Percentiles rank a stretch among this genome's conserved stretches.
phyloP scores from a whole-genome alignment of 2,113 vertebrate genomes.

The Panthera tigris region DNA sequence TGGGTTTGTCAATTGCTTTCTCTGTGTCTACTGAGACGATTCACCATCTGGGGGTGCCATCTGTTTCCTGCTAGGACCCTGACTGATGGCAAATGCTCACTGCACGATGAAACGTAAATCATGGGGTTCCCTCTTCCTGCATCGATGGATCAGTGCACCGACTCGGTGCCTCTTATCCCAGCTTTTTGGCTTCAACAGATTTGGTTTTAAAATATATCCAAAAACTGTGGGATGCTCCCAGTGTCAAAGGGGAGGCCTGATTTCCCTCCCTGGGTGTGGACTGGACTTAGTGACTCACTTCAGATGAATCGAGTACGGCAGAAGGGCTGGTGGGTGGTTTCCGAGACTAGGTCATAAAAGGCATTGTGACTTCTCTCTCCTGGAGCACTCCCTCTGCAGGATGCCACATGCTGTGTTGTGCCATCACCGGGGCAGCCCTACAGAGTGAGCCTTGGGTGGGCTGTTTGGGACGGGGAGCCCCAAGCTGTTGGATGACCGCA shows the following conservation, averaged over 20 bases:
- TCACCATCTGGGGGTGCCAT: neutral
- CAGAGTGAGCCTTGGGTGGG: neutral
- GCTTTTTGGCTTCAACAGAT: neutral
- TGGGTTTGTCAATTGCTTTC: neutral
- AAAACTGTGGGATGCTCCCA: neutral
- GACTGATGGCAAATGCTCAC: neutral
- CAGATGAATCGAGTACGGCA: neutral
- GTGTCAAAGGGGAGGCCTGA: neutral
- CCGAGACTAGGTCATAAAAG: neutral
- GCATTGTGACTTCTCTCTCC: neutral
- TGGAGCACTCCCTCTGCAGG: too few species aligned
- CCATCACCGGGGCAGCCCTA: too few species aligned
- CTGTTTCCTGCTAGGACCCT: neutral
- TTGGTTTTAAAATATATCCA: neutral
- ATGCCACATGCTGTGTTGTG: accelerated
- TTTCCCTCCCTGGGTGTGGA: neutral
- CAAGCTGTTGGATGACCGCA: neutral
- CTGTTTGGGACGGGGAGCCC: neutral
- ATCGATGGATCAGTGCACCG: accelerated
- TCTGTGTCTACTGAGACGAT: neutral
- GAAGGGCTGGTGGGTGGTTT: neutral
- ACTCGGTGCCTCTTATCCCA: neutral
- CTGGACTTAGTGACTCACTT: neutral
- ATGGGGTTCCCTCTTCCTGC: neutral
- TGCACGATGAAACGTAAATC: neutral